phyloP scores from a whole-genome alignment of 2,113 vertebrate species.

The Rallus limicola region DNA sequence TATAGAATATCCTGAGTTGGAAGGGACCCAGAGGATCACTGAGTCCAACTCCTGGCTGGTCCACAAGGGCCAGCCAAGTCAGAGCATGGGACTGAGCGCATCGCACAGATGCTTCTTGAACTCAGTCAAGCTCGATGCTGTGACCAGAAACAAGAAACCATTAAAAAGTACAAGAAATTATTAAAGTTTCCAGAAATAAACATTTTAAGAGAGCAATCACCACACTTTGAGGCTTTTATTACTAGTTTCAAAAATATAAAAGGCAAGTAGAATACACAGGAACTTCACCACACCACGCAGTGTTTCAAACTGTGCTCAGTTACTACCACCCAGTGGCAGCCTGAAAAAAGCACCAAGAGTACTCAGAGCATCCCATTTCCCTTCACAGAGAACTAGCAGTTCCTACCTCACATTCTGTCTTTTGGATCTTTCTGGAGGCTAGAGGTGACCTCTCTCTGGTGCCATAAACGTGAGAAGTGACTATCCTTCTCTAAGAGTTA shows the following conservation, averaged over 20 bases:
- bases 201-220: background rate
- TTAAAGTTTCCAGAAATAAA: background rate
- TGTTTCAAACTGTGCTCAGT: background rate
- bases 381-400: background rate
- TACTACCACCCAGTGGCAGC: constrained; percentile 48
- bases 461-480: background rate
- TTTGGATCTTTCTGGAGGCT: background rate
- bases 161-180: background rate
- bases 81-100: no score
- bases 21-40: no score
- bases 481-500: background rate
- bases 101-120: no score
- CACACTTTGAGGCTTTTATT: background rate
- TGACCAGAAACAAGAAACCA: no score
- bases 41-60: no score
- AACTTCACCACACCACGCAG: background rate
- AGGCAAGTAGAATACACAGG: background rate
- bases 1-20: no score
- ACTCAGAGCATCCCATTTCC: background rate
- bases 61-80: no score
- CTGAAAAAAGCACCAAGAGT: background rate
- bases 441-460: background rate
- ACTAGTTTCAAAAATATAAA: background rate
- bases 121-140: no score
- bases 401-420: background rate